These are phyloP conservation scores for Neolamprologus falcicula DNA, from an alignment of 2,113 vertebrate species.

Conservation along the genomic window DNA sequence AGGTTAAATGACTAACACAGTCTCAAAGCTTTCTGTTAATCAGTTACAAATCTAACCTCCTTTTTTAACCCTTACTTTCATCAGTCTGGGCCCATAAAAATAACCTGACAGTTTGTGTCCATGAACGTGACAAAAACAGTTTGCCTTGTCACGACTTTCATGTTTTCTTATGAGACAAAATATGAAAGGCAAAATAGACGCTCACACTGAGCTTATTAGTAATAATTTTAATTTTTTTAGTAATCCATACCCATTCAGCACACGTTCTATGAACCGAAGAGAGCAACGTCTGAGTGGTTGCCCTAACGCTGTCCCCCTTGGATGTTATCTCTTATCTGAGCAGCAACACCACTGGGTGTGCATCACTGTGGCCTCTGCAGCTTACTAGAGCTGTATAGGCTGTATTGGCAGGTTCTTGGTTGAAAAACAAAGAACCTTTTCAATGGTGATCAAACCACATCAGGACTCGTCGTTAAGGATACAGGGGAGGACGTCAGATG, in stretches of 20 bases:
- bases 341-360: neutral
- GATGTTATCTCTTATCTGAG: neutral
- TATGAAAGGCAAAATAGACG: neutral
- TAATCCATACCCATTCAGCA: rapidly evolving
- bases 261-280: neutral
- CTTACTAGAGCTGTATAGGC: neutral
- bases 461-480: rapidly evolving
- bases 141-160: neutral
- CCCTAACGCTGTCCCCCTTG: neutral
- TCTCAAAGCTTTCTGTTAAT: rapidly evolving
- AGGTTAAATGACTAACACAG: neutral
- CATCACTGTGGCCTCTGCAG: neutral
- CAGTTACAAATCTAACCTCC: rapidly evolving
- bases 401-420: rapidly evolving
- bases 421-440: neutral
- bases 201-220: neutral
- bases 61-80: rapidly evolving
- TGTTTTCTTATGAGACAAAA: neutral
- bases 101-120: neutral
- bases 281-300: rapidly evolving
- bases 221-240: rapidly evolving
- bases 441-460: neutral
- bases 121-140: rapidly evolving
- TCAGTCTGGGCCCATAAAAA: rapidly evolving
- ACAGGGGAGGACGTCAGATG: neutral